These are phyloP conservation scores for Heliconius erato DNA, from an alignment of 2,888 invertebrate genomes.

Conservation along the genomic window DNA sequence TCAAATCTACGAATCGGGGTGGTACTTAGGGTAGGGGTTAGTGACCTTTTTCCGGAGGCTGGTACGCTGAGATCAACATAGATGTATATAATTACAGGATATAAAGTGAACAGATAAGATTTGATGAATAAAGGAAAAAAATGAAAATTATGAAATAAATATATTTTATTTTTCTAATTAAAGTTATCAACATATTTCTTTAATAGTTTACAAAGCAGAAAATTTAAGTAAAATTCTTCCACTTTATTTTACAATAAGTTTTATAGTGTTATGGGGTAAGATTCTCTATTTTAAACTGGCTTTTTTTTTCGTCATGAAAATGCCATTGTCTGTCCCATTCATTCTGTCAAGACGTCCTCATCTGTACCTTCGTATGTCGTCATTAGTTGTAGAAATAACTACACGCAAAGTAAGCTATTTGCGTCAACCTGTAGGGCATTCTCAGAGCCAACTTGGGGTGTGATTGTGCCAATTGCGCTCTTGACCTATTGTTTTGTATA, in stretches of 20 bases:
- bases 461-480: constrained; percentile 39
- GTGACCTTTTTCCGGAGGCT: constrained; percentile 76
- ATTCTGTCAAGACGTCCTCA: constrained; percentile 42
- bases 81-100: constrained; percentile 53
- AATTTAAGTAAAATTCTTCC: neutral
- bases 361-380: constrained; percentile 41
- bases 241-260: neutral
- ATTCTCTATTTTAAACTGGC: constrained; percentile 21
- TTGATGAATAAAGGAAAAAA: constrained; percentile 6
- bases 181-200: neutral
- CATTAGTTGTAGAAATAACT: constrained; percentile 45
- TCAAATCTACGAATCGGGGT: constrained; percentile 79
- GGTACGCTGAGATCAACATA: constrained; percentile 60
- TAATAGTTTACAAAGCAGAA: neutral
- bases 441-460: constrained; percentile 29
- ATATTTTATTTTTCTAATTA: neutral
- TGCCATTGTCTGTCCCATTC: constrained; percentile 38
- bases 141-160: neutral
- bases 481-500: constrained; percentile 26
- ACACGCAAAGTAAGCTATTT: constrained; percentile 42
- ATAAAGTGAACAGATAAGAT: constrained; percentile 51
- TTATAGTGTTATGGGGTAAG: neutral
- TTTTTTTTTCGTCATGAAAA: constrained; percentile 10
- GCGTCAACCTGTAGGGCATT: constrained; percentile 37
- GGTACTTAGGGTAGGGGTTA: constrained; percentile 67